Base-by-base conservation (phyloP, 2,113 vertebrate genomes). In the Hippocampus guttulatus region DNA sequence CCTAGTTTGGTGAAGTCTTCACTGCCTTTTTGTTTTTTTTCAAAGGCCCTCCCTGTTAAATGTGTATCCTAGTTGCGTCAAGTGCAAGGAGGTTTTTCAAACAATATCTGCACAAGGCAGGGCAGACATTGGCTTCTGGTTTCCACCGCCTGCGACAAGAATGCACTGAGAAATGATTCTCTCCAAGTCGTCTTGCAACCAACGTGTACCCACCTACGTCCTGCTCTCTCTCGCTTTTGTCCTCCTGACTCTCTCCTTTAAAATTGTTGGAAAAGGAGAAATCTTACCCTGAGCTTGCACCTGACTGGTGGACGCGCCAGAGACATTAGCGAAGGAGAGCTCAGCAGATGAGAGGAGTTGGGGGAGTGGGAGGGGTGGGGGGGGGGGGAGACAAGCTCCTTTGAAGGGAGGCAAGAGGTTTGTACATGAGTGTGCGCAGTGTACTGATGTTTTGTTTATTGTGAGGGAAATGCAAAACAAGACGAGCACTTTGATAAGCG, bases 231-330 rank as follows among this genome's bases (percentile, higher is more conserved):
- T 83, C 74, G 80, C 75, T 65, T 80, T 60, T 77, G 77, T 75
- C 80, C 61, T 73, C 71, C 67, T 62, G 40, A 33, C 64, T 73
- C 52, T 67, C 86, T 69, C 12, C 78, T 81, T 84, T 77, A 84
- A 81, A 84, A 72, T 85, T 75, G 75, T 82, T 81, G 77, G 27
- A 49, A 69, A 75, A 58, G 71, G 60, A 73, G 74, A 84, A 78
- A 83, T 80, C 2, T 77, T 76, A 79, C 66, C 67, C 76, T 51
- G 41, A 82, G 85, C 85, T 81, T 70, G 58, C 79, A 75, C 75
- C 85, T 89, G 4, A 90, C 88, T 91, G 88, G 83, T 78, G 74
- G 73, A 81, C 79, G 81, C 68, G 74, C 75, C 54, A 41, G 75
- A 40, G 75, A 87, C 84, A 88, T 88, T 85, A 87, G 69, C 1